phyloP scores from a whole-genome alignment of 2,888 invertebrate species.

The Callyntrura sp. region DNA sequence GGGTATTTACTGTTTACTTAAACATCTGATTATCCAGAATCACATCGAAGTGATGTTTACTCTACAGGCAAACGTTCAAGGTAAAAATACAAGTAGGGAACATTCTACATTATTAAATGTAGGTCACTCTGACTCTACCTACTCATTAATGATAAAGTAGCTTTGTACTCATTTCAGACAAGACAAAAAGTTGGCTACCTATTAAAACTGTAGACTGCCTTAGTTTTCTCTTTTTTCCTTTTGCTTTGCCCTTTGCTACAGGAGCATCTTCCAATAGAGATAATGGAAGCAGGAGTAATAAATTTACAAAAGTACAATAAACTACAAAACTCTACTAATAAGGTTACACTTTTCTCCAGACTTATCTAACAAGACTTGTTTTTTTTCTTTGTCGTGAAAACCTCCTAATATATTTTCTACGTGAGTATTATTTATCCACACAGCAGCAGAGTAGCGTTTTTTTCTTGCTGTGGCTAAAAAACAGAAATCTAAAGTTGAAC shows the following conservation, averaged over 20 bases:
- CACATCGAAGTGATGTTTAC: too few species aligned
- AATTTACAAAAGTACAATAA: slow-evolving; percentile 38
- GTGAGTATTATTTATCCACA: slow-evolving; percentile 33
- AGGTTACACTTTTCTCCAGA: slow-evolving; percentile 21
- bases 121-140: background rate
- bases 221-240: background rate
- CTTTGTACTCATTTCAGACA: background rate
- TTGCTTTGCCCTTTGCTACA: background rate
- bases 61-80: too few species aligned
- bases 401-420: background rate
- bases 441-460: background rate
- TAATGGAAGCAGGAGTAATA: slow-evolving; percentile 4
- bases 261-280: background rate
- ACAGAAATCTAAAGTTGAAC: slow-evolving; percentile 27
- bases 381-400: background rate
- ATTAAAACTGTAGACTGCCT: background rate
- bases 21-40: too few species aligned
- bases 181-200: background rate
- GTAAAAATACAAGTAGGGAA: background rate
- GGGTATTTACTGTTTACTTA: too few species aligned
- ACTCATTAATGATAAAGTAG: background rate
- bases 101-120: background rate
- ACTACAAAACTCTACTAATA: slow-evolving; percentile 31
- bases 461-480: background rate
- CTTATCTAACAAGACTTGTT: background rate